phyloP scores from a whole-genome alignment of 30 jellyfish, hydroid and myxozoan species.

The Mastigias papua region DNA sequence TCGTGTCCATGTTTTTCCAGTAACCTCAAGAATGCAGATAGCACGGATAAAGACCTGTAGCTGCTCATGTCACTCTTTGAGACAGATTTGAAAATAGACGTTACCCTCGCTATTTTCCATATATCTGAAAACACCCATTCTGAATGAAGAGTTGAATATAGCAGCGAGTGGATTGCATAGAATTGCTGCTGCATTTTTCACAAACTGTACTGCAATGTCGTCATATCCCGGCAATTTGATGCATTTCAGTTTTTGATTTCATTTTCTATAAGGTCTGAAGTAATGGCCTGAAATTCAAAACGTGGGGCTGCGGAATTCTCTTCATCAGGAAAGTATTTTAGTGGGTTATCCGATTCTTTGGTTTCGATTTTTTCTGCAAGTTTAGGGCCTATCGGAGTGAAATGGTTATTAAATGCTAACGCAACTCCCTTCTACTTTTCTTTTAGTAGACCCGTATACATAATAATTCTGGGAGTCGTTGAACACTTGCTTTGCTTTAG shows the following conservation, averaged over 20 bases:
- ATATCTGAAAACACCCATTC: conserved; percentile 25
- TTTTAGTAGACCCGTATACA: background rate
- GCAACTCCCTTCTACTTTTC: background rate
- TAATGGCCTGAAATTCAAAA: background rate
- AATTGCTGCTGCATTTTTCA: background rate
- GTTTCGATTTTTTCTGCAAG: conserved; percentile 28
- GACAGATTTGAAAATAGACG: background rate
- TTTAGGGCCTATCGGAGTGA: conserved; percentile 6
- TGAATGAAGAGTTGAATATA: conserved; percentile 1
- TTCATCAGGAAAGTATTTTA: background rate
- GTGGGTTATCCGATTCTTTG: conserved; percentile 1
- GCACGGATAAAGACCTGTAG: background rate
- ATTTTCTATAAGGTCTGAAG: background rate
- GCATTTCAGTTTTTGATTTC: conserved; percentile 11
- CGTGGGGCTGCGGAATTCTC: background rate
- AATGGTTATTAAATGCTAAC: background rate
- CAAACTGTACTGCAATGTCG: background rate
- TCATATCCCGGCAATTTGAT: background rate
- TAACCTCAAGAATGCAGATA: background rate
- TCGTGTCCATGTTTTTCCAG: background rate
- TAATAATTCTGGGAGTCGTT: background rate
- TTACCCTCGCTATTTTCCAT: conserved; percentile 25
- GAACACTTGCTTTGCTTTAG: background rate
- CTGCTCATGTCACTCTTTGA: background rate
- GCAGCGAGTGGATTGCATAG: conserved; percentile 19